A percentile compares a stretch with the other conserved stretches of the same genome.
phyloP scores from a whole-genome alignment of 2,888 invertebrate species.

The Pachycephus smyrnensis region DNA sequence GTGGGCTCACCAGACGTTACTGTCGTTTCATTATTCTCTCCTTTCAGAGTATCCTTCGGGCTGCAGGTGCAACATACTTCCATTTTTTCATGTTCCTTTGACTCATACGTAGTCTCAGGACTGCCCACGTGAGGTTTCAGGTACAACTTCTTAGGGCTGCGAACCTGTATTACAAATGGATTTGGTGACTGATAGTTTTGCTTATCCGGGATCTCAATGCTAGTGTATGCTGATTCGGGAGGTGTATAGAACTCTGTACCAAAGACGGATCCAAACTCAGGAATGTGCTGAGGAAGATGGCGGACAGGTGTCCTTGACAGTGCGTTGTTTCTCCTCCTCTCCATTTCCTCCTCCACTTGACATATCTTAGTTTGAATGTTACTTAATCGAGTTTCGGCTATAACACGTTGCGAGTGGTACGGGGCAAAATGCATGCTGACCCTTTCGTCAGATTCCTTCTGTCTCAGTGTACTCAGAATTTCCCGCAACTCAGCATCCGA shows the following conservation, averaged over 20 bases:
- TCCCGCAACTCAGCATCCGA: slow-evolving; percentile 56
- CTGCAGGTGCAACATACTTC: not conserved
- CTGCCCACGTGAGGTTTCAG: slow-evolving; percentile 52
- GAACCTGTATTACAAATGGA: slow-evolving; percentile 45
- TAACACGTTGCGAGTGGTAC: slow-evolving; percentile 50
- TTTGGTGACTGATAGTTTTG: slow-evolving; percentile 47
- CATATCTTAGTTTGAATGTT: slow-evolving; percentile 55
- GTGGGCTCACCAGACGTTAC: not conserved
- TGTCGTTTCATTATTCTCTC: not conserved
- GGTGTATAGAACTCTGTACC: slow-evolving; percentile 15
- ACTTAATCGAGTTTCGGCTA: slow-evolving; percentile 49
- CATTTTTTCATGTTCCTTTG: not conserved
- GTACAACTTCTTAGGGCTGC: slow-evolving; percentile 48
- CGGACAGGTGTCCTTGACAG: slow-evolving; percentile 21
- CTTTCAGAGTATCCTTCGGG: not conserved
- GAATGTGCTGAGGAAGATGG: not conserved
- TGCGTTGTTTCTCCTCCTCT: slow-evolving; percentile 36
- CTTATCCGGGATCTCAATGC: not conserved
- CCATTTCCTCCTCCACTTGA: slow-evolving; percentile 55
- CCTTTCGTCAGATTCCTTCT: slow-evolving; percentile 58
- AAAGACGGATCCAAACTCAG: not conserved
- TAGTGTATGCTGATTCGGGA: not conserved
- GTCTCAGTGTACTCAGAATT: slow-evolving; percentile 44
- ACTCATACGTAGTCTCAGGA: slow-evolving; percentile 45
- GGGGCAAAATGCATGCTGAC: slow-evolving; percentile 55